phyloP scores from a whole-genome alignment of 2,888 invertebrate species.

The Lasius fuliginosus region DNA sequence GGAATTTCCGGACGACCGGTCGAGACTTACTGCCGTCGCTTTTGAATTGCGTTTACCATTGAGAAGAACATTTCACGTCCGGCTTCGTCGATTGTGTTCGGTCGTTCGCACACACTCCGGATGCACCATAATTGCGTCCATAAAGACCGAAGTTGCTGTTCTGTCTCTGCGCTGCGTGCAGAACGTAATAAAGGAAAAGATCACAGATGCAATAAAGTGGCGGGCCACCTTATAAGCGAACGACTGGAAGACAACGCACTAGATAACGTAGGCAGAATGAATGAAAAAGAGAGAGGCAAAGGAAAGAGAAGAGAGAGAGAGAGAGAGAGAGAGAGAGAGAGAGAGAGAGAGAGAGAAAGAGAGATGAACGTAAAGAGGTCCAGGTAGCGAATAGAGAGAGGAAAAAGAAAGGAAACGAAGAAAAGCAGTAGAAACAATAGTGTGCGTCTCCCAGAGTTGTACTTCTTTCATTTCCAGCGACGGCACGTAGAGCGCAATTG shows the following conservation, averaged over 20 bases:
- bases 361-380: slow-evolving; percentile 23
- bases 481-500: slow-evolving; percentile 67
- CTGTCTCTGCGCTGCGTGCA: slow-evolving; percentile 53
- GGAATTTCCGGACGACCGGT: slow-evolving; percentile 44
- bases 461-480: slow-evolving; percentile 65
- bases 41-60: slow-evolving; percentile 45
- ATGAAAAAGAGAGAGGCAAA: slow-evolving; percentile 6
- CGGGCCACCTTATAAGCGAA: slow-evolving; percentile 57
- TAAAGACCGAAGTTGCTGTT: slow-evolving; percentile 63
- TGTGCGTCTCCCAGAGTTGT: slow-evolving; percentile 39
- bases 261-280: slow-evolving; percentile 48
- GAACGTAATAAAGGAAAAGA: slow-evolving; percentile 74
- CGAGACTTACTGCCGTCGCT: slow-evolving; percentile 44
- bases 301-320: not conserved
- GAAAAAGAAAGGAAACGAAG: slow-evolving; percentile 18
- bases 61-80: slow-evolving; percentile 54
- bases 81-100: slow-evolving; percentile 55
- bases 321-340: slow-evolving; percentile 14
- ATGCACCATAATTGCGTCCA: slow-evolving; percentile 71
- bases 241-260: slow-evolving; percentile 30
- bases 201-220: slow-evolving; percentile 71
- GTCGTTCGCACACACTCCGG: slow-evolving; percentile 49
- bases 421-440: slow-evolving; percentile 68
- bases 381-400: slow-evolving; percentile 23
- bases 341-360: slow-evolving; percentile 18